Evolutionary conservation across 2,113 vertebrate species (phyloP), one percentile per base, ranked within the genome.

Genomic region (Oenanthe oenanthe): DNA sequence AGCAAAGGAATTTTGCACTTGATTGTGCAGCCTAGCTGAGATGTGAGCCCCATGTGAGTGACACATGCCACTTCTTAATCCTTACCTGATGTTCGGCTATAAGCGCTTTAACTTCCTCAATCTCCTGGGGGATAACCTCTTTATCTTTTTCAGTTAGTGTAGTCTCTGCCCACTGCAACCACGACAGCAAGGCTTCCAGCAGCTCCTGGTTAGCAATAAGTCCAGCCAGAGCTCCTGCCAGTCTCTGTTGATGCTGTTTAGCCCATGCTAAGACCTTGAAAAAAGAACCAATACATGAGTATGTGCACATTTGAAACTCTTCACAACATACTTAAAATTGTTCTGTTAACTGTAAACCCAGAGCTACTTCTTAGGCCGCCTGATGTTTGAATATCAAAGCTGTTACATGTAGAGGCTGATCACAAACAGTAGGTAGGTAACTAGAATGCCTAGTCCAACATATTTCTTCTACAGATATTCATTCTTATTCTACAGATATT

Each of bases 1-100:
- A 91, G 12, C 18, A 57, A 25, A 83, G 16, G 40, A 56, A 28
- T 50, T 63, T 66, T 1, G 2, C 34, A 17, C 5, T 47, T 71
- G 32, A 36, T 42, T 20, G 43, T 0, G 0, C 60, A 86, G 29
- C 13, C 42, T 15, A n/a, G 25, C 22, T 56, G 78, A 85, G 34
- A 56, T 3, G 1, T 8, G 5, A 31, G 19, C 25, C 54, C 12
- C 17, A 13, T 0, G 9, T 29, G 74, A 31, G 66, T 32, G 56
- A 8, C 19, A 19, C 3, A 2, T 7, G 16, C 12, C 70, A 45
- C 28, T 73, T 6, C 10, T 36, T 9, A 25, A 43, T 36, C 70
- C 76, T 98, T 97, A 99, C 99, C 98, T 99, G 99, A 96, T 99
- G 99, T 70, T 99, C 99, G 1, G 98, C 98, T 85, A 99, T 99